A percentile compares a stretch with the other conserved stretches of the same genome.
phyloP scores from a whole-genome alignment of 2,797 vertebrate species.

The Natrix natrix region DNA sequence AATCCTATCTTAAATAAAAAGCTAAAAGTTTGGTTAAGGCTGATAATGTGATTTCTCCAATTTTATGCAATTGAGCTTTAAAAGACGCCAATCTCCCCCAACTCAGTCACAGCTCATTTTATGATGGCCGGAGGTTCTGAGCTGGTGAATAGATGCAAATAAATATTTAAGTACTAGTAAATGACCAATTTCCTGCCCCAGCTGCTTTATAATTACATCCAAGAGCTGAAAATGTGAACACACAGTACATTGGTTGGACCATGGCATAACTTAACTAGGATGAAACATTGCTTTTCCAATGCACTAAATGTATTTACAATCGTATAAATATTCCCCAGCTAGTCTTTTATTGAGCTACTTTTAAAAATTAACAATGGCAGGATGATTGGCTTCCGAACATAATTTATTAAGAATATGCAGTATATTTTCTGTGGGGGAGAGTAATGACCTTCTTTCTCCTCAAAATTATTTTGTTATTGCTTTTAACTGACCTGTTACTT shows the following conservation, averaged over 20 bases:
- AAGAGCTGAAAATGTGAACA: constrained; percentile 60
- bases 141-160: constrained; percentile 55
- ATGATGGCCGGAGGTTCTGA: constrained; percentile 46
- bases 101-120: constrained; percentile 46
- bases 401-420: constrained; percentile 49
- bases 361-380: constrained; percentile 68
- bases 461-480: constrained; percentile 37
- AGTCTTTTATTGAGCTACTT: constrained; percentile 58
- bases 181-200: constrained; percentile 67
- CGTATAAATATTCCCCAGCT: constrained; percentile 63
- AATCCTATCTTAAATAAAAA: background rate
- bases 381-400: constrained; percentile 65
- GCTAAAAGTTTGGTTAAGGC: background rate
- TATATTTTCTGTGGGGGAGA: constrained; percentile 32
- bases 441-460: constrained; percentile 55
- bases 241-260: constrained; percentile 53
- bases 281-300: constrained; percentile 66
- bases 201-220: constrained; percentile 65
- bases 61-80: constrained; percentile 1
- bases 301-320: constrained; percentile 59
- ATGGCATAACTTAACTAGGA: constrained; percentile 63
- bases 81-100: constrained; percentile 22
- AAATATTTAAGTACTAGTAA: constrained; percentile 63
- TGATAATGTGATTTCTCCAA: constrained; percentile 26
- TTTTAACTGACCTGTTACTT: constrained; percentile 38